These are phyloP conservation scores for Netelia inedita DNA, from an alignment of 2,888 invertebrate genomes.

Conservation along the genomic window DNA sequence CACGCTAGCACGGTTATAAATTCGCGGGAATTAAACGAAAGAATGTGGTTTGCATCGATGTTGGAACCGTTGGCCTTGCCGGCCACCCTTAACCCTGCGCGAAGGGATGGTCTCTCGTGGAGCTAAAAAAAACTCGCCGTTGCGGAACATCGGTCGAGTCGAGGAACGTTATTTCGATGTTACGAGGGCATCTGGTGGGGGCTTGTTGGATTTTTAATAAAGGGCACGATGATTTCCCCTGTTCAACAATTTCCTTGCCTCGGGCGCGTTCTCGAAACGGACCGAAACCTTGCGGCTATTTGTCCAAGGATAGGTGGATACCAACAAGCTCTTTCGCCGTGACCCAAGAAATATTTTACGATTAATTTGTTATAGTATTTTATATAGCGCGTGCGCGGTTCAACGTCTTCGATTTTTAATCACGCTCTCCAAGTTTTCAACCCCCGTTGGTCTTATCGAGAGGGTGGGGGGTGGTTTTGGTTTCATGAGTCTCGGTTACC, in stretches of 20 bases:
- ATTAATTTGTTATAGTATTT: neutral
- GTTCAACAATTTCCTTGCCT: constrained; percentile 83
- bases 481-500: constrained; percentile 40
- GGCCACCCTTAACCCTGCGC: constrained; percentile 78
- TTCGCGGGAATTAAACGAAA: constrained; percentile 85
- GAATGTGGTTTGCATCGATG: constrained; percentile 84
- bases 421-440: neutral
- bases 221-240: constrained; percentile 83
- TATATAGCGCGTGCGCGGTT: neutral
- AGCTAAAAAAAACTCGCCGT: constrained; percentile 11
- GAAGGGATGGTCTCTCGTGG: constrained; percentile 22
- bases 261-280: constrained; percentile 73
- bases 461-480: constrained; percentile 40
- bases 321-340: neutral
- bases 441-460: neutral
- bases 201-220: constrained; percentile 85
- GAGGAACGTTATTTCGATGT: constrained; percentile 40
- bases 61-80: constrained; percentile 77
- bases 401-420: neutral
- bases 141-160: constrained; percentile 50
- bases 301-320: constrained; percentile 58
- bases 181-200: constrained; percentile 62
- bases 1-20: constrained; percentile 78
- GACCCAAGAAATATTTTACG: constrained; percentile 23
- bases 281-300: constrained; percentile 71